Evolutionary conservation across 2,888 invertebrate species (phyloP).

Genomic region (Rhagophthalmus giganteus): DNA sequence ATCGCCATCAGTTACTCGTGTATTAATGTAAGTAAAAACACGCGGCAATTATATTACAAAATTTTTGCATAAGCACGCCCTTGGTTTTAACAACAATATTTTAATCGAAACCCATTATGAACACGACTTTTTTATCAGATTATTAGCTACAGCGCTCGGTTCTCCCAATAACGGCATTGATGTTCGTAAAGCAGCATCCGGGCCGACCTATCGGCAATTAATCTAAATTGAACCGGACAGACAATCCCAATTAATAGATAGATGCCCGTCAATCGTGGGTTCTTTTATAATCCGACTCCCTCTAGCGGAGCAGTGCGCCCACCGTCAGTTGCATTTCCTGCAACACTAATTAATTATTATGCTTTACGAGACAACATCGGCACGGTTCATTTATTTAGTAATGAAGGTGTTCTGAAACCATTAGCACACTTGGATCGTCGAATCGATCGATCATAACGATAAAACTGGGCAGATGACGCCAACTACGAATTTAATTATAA

Average conservation of each 20-base stretch:
- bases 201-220: conserved; percentile 50
- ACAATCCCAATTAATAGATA: conserved; percentile 51
- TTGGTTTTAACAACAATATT: conserved; percentile 15
- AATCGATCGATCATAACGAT: conserved; percentile 27
- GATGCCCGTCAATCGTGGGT: conserved; percentile 27
- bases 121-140: conserved; percentile 37
- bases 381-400: conserved; percentile 40
- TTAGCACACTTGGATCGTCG: conserved; percentile 34
- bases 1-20: conserved; percentile 3
- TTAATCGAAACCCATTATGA: conserved; percentile 36
- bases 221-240: conserved; percentile 52
- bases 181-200: conserved; percentile 30
- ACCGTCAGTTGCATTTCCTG: conserved; percentile 32
- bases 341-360: conserved; percentile 38
- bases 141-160: conserved; percentile 25
- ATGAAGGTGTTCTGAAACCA: conserved; percentile 37
- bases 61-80: conserved; percentile 2
- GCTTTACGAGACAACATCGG: conserved; percentile 30
- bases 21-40: conserved; percentile 5
- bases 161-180: conserved; percentile 28
- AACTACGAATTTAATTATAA: conserved; percentile 1
- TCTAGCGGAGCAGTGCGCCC: conserved; percentile 19
- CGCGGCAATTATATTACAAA: conserved; percentile 8
- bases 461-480: conserved; percentile 3
- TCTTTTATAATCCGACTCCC: conserved; percentile 19